Evolutionary conservation across 1,140 invertebrate species (phyloP), one percentile per base, ranked within the genome.

Genomic region (Anastatus disparis): DNA sequence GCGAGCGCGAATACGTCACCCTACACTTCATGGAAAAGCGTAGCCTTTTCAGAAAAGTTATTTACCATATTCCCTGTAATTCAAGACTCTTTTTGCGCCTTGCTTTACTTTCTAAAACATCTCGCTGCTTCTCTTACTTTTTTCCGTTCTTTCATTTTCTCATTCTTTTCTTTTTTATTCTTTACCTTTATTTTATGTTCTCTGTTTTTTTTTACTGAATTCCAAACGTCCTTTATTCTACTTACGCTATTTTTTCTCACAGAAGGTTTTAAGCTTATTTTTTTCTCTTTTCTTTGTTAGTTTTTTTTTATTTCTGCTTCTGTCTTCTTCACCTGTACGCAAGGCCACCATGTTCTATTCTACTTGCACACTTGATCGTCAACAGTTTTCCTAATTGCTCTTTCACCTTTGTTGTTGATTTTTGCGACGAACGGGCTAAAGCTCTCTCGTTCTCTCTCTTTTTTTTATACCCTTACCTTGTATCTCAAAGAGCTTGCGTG

Each of bases 51-150:
- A 15, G 8, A 67, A 67, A 58, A 44, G 20, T 58, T 67, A 67
- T 67, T 67, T 67, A 56, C 53, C 65, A 58, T 58, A 58, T 58
- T 56, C 53, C 15, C 40, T 48, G 53, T 58, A 67, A 67, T 67
- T 46, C 53, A 48, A 58, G 40, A 56, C 22, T 22, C 50, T 66
- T 42, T 56, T 56, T 55, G 20, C 50, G 24, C 29, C 27, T 17
- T 31, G n/a, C n/a, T 48, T 48, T 48, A 48, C 42, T n/a, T n/a
- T n/a, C 42, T n/a, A 17, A 8, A 50, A 7, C 48, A 6, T 35
- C 48, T n/a, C 17, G 17, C 13, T 20, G 6, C 48, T 50, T 24
- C 61, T 50, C 44, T 63, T 31, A 10, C 3, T 17, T 17, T 61
- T 22, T n/a, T 20, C 2, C 4, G 10, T 20, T 62, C 42, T 48